phyloP scores from a whole-genome alignment of 1,140 invertebrate genomes.

The Phocides pigmalion region DNA sequence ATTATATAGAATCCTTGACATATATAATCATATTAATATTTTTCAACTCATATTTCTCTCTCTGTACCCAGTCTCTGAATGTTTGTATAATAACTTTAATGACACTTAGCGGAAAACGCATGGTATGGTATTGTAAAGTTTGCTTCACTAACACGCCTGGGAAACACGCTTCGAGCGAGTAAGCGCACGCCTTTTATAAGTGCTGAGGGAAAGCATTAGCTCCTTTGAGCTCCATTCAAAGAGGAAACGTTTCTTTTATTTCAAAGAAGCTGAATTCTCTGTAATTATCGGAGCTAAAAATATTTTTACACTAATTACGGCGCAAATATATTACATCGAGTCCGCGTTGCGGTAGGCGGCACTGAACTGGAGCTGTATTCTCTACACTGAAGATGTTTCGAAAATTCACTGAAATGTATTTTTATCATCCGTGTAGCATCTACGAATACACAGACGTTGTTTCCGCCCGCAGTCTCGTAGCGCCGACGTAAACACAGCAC shows the following conservation, averaged over 20 bases:
- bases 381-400: too few relatives aligned
- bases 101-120: constrained; percentile 13
- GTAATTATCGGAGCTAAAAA: neutral
- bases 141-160: constrained; percentile 5
- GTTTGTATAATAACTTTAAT: constrained; percentile 18
- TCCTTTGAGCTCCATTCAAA: neutral
- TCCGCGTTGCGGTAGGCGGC: too few relatives aligned
- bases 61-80: constrained; percentile 9
- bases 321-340: too few relatives aligned
- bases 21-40: neutral
- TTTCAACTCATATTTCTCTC: neutral
- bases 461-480: too few relatives aligned
- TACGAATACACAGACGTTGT: too few relatives aligned
- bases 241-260: constrained; percentile 8
- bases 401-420: too few relatives aligned
- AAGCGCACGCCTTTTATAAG: neutral
- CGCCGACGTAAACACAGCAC: too few relatives aligned
- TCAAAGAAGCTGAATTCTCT: constrained; percentile 11
- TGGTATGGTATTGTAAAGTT: neutral
- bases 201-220: neutral
- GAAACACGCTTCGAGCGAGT: constrained; percentile 1
- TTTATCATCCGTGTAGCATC: too few relatives aligned
- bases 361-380: too few relatives aligned
- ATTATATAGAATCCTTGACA: too few relatives aligned
- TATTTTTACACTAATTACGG: too few relatives aligned